Conservation (phyloP, 2,113 vertebrate genomes). For the Collichthys lucidus region DNA sequence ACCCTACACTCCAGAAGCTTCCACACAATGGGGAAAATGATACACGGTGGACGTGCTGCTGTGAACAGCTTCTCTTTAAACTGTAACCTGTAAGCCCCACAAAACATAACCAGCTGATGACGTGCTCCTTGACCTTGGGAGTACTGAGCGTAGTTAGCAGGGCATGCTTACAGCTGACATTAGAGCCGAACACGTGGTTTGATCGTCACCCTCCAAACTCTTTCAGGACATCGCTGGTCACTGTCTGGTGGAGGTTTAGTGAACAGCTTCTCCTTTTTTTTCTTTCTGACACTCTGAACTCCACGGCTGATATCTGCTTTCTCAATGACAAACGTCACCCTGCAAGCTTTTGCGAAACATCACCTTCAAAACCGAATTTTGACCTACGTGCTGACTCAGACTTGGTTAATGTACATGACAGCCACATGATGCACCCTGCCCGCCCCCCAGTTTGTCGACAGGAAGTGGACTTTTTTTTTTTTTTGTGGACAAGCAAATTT, state of each 20-base stretch:
- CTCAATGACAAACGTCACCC: conserved; percentile 2
- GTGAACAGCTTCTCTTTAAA: neutral
- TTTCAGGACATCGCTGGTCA: neutral
- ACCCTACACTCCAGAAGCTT: neutral
- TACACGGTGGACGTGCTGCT: neutral
- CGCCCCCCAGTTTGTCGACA: neutral
- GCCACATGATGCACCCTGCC: neutral
- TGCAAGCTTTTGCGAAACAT: conserved; percentile 8
- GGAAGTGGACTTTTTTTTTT: conserved; percentile 34
- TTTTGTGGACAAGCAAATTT: conserved; percentile 25
- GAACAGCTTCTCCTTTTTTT: neutral
- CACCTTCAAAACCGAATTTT: neutral
- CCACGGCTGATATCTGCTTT: neutral
- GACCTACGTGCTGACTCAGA: conserved; percentile 47
- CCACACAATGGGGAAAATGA: neutral
- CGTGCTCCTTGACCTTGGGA: too few species aligned
- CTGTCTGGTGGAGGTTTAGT: too few species aligned
- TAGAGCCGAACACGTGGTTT: neutral
- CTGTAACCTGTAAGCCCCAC: neutral
- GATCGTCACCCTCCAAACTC: neutral
- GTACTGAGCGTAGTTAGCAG: neutral
- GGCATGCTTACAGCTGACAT: neutral
- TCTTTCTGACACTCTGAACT: neutral
- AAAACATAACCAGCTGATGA: neutral
- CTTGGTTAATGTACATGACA: neutral